A percentile compares a stretch with the other conserved stretches of the same genome.
phyloP scores from a whole-genome alignment of 1,140 invertebrate species.

The Meteorus sp. region DNA sequence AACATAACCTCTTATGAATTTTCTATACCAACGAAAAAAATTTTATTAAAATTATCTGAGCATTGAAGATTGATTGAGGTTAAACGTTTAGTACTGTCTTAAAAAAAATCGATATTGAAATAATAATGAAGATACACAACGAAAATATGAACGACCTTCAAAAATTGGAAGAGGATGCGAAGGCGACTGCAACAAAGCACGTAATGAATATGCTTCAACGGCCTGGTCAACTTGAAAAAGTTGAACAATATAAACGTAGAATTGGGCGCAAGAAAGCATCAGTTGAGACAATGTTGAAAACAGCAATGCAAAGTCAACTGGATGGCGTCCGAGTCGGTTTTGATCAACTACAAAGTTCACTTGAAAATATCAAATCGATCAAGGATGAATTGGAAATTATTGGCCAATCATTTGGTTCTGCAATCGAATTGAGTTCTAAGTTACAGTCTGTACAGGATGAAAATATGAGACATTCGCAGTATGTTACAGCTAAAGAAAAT shows the following conservation, averaged over 20 bases:
- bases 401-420: constrained; percentile 64
- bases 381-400: constrained; percentile 64
- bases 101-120: no score
- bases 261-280: constrained; percentile 87
- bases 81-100: no score
- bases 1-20: no score
- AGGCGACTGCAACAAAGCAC: constrained; percentile 82
- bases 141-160: constrained; percentile 63
- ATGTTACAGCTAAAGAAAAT: constrained; percentile 97
- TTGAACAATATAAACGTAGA: constrained; percentile 83
- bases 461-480: constrained; percentile 91
- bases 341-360: constrained; percentile 82
- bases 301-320: constrained; percentile 96
- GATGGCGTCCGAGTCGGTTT: constrained; percentile 94
- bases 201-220: constrained; percentile 93
- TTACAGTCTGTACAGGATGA: constrained; percentile 87
- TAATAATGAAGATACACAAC: no score
- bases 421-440: constrained; percentile 74
- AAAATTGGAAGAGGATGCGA: constrained; percentile 82
- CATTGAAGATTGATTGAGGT: no score
- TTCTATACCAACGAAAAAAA: no score
- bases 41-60: no score
- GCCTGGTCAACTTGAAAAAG: constrained; percentile 94
- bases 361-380: constrained; percentile 78
- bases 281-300: constrained; percentile 95